Conservation (phyloP, 92 coral and sea anemone species). For the Blastomussa wellsi region DNA sequence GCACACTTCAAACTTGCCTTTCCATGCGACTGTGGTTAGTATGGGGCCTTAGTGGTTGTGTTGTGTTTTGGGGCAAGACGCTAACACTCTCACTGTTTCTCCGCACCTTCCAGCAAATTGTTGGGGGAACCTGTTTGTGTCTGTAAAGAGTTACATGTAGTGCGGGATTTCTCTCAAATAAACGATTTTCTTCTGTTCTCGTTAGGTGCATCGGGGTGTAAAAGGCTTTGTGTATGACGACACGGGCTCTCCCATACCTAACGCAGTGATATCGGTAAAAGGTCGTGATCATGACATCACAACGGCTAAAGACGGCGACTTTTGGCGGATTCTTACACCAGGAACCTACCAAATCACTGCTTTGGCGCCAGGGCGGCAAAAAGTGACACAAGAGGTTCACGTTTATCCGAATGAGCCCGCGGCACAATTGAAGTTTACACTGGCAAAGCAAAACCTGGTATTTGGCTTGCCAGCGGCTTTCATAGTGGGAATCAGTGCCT, state of each 20-base stretch:
- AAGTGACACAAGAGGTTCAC: conserved; percentile 56
- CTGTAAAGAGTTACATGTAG: no score
- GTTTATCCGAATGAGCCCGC: conserved; percentile 83
- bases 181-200: background rate
- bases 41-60: no score
- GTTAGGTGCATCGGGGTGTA: conserved; percentile 91
- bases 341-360: conserved; percentile 85
- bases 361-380: conserved; percentile 77
- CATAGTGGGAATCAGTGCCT: conserved; percentile 60
- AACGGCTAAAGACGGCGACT: conserved; percentile 91
- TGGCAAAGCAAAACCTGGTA: conserved; percentile 54
- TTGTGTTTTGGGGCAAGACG: no score
- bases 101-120: no score
- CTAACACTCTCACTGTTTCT: no score
- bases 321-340: conserved; percentile 91
- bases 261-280: conserved; percentile 72
- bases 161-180: background rate
- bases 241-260: conserved; percentile 73
- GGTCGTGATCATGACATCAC: conserved; percentile 89
- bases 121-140: no score
- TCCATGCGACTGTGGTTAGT: background rate
- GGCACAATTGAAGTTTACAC: conserved; percentile 63
- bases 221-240: conserved; percentile 90
- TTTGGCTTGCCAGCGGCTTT: conserved; percentile 80
- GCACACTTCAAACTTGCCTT: background rate